Evolutionary conservation across 2,888 invertebrate species (phyloP), one percentile per base, ranked within the genome.

Genomic region (Himalopsyche kuldschensis): DNA sequence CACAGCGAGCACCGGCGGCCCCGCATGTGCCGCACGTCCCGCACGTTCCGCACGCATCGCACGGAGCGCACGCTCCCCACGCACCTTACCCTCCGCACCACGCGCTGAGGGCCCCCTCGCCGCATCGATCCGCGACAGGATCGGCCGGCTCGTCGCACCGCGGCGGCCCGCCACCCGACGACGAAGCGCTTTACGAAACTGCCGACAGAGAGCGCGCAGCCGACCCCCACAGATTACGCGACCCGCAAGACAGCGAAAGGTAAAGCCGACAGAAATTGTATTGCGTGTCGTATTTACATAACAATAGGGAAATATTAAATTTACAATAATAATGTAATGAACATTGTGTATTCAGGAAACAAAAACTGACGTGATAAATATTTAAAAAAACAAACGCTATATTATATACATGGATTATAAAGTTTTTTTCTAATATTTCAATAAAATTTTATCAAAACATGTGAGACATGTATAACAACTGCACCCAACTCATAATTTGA

Each of bases 211-310:
- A 79, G 41, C 94, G 94, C 89, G 92, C 93, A 88, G 90, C 91
- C 88, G 94, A 94, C 90, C 93, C 94, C 84, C 94, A 95, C 89
- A 94, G 93, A 84, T 88, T 91, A 83, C 91, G 95, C 86, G 96
- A 96, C 91, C 96, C 95, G 87, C 96, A 96, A 87, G 96, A 97
- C 90, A 96, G 96, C 91, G 97, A 96, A 93, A 97, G 97, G 97
- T 97, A 93, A 93, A 92, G 89, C 69, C 69, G 27, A 69, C 69
- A 69, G 2, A 41, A 69, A n/a, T 55, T 55, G 27, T 27, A 5
- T 69, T 69, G 69, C 48, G 48, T 69, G 69, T 69, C 30, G 69
- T 69, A 69, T 27, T 11, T 11, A 27, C 24, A 30, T 69, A 30
- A 69, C 27, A 69, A 69, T 55, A 55, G 20, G 10, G 2, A 55